Evolutionary conservation across 2,797 vertebrate genomes (phyloP).

Genomic region (Micropoecilia bifurca): DNA sequence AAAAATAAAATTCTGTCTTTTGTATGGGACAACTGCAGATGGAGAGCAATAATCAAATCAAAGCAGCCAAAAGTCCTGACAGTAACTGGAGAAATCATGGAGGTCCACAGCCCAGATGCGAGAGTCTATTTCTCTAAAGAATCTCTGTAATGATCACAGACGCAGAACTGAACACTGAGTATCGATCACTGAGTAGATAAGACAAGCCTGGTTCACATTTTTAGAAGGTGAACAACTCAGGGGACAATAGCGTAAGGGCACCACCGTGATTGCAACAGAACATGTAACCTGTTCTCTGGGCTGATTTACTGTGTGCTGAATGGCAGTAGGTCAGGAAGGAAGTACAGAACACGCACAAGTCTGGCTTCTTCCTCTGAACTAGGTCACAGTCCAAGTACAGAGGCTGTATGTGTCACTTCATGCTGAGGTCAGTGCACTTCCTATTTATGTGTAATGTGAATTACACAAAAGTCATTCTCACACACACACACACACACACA

Average conservation of each 20-base stretch:
- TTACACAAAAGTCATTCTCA: neutral
- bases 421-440: constrained; percentile 43
- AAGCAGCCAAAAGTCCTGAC: neutral
- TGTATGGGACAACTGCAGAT: neutral
- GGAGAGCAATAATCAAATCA: neutral
- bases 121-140: neutral
- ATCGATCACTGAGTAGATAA: neutral
- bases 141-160: neutral
- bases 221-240: neutral
- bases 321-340: constrained; percentile 16
- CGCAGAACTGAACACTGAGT: neutral
- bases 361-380: constrained; percentile 39
- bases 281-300: neutral
- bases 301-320: neutral
- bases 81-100: neutral
- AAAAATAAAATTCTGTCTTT: neutral
- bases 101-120: neutral
- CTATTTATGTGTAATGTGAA: constrained; percentile 35
- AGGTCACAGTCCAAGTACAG: constrained; percentile 40
- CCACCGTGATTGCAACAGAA: constrained; percentile 7
- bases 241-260: neutral
- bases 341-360: constrained; percentile 7
- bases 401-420: constrained; percentile 22
- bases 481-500: constrained; percentile 6
- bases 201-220: neutral